Conservation (phyloP, 1,140 invertebrate species). For the Drosophila baimaii region DNA sequence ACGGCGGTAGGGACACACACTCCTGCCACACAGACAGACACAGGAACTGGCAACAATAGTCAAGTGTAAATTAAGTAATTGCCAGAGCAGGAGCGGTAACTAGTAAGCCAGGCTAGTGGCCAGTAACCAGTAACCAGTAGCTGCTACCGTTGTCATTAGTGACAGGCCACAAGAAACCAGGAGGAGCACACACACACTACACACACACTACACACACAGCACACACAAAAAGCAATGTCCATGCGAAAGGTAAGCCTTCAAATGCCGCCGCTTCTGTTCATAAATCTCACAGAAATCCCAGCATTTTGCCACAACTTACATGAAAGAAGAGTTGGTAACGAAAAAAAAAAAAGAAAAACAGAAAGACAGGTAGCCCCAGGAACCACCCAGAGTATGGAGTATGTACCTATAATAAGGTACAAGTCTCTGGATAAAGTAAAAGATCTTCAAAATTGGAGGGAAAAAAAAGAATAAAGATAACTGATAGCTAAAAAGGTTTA, state of each 20-base stretch:
- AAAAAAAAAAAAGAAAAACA: neutral
- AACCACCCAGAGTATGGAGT: neutral
- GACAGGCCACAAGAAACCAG: conserved; percentile 27
- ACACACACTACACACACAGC: conserved; percentile 4
- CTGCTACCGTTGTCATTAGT: conserved; percentile 80
- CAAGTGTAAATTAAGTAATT: conserved; percentile 82
- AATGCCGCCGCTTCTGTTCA: conserved; percentile 23
- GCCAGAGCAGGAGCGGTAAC: conserved; percentile 34
- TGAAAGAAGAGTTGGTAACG: neutral
- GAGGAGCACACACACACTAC: neutral
- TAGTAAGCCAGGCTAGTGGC: neutral
- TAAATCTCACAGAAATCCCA: conserved; percentile 15
- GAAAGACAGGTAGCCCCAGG: neutral
- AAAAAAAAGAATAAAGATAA: neutral
- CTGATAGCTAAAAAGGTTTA: no score
- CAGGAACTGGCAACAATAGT: conserved; percentile 35
- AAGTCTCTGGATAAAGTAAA: neutral
- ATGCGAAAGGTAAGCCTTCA: conserved; percentile 10
- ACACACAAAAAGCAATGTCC: conserved; percentile 1
- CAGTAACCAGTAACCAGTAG: conserved; percentile 39
- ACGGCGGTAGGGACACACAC: conserved; percentile 4
- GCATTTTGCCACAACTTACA: conserved; percentile 19
- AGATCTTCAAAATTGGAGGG: neutral
- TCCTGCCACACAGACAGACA: conserved; percentile 4
- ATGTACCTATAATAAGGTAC: neutral